These are phyloP conservation scores for Trichopria drosophilae DNA, from an alignment of 2,888 invertebrate species.

Conservation along the genomic window DNA sequence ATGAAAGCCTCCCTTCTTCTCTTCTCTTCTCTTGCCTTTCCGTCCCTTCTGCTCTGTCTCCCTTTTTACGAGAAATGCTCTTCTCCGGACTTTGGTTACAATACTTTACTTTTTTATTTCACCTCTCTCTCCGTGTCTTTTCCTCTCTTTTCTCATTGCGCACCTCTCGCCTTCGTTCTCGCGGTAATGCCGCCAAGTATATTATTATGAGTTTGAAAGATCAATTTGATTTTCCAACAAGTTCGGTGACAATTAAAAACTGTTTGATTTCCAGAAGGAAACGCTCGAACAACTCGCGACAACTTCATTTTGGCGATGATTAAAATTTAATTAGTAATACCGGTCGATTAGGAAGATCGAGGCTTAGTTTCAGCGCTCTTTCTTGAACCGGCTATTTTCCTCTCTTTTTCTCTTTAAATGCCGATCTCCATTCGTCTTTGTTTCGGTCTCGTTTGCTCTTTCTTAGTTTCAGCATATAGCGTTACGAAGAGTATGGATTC, in stretches of 20 bases:
- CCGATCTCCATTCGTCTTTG: conserved; percentile 9
- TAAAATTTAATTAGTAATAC: conserved; percentile 56
- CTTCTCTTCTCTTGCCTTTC: conserved; percentile 23
- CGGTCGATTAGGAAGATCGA: conserved; percentile 52
- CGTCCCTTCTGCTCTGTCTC: too few relatives aligned
- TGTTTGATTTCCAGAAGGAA: conserved; percentile 31
- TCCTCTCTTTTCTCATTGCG: neutral
- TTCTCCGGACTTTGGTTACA: neutral
- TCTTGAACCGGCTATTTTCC: conserved; percentile 24
- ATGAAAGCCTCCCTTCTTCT: conserved; percentile 38
- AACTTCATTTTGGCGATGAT: conserved; percentile 50
- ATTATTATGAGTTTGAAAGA: neutral
- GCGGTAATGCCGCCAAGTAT: neutral
- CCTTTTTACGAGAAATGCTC: neutral
- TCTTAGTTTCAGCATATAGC: too few relatives aligned
- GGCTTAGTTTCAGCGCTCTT: conserved; percentile 28
- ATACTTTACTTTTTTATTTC: conserved; percentile 12
- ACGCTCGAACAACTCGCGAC: conserved; percentile 36
- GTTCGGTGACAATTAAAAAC: conserved; percentile 27
- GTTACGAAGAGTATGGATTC: conserved; percentile 36
- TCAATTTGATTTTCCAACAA: neutral
- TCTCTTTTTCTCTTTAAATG: conserved; percentile 29
- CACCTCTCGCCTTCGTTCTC: neutral
- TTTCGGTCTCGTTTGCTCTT: conserved; percentile 2
- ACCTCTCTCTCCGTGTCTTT: neutral